Evolutionary conservation across 2,797 vertebrate species (phyloP), one percentile per base, ranked within the genome.

Genomic region (Tragopan temminckii): DNA sequence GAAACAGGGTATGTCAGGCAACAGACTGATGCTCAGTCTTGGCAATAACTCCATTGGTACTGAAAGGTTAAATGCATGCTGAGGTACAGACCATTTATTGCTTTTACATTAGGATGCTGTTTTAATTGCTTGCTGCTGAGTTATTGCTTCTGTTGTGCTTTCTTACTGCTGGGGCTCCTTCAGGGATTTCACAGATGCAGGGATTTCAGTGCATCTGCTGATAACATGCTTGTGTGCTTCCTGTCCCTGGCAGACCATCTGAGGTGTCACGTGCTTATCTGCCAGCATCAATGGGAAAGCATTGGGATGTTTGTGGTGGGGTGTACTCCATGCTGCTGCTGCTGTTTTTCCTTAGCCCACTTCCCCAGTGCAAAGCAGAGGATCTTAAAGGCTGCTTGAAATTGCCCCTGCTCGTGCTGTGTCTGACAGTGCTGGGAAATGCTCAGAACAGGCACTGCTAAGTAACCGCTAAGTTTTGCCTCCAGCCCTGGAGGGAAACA

Each of bases 401-500:
- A 53, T 36, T 74, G 45, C 25, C 33, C 27, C 33, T 66, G 31
- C 64, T 90, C 75, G 62, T 38, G 5, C 76, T 68, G 69, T 71
- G 84, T 40, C 90, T n/a, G 15, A 52, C 57, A 53, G 64, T 83
- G 92, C 80, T 80, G 80, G 66, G 80, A 95, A 80, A 13, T 6
- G 40, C 72, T 93, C 11, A 1, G 63, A 4, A 0, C 52, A 74
- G 40, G 20, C 42, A 33, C 42, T 68, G 87, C 72, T 72, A 62
- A 78, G 76, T 61, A 80, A 57, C 67, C 46, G 2, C 36, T 68
- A 14, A 17, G 77, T 79, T 88, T 85, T 92, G 40, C 71, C 84
- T 94, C 75, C 84, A 80, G 85, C 79, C 31, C 38, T 55, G 58
- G 89, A 69, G 74, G 67, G 48, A 89, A 89, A 45, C 58, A n/a